phyloP scores from a whole-genome alignment of 2,888 invertebrate genomes.

The Cremastinae sp. region DNA sequence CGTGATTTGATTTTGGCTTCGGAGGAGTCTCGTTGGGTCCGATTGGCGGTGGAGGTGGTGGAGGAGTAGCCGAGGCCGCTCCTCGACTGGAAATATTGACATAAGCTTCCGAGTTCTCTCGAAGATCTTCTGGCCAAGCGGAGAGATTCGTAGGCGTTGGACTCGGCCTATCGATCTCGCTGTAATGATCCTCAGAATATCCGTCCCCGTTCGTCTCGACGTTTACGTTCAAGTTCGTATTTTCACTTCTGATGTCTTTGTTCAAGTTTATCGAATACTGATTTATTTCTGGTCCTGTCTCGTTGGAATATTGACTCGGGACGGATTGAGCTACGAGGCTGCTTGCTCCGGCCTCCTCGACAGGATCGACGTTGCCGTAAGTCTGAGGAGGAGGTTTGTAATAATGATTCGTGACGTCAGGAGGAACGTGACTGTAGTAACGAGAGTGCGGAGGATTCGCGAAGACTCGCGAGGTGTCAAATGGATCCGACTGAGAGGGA shows the following conservation, averaged over 20 bases:
- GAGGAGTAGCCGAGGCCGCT: slow-evolving; percentile 22
- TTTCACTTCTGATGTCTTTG: slow-evolving; percentile 71
- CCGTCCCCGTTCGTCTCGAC: slow-evolving; percentile 60
- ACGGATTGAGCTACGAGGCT: slow-evolving; percentile 27
- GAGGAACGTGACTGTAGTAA: slow-evolving; percentile 80
- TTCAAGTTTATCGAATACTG: slow-evolving; percentile 71
- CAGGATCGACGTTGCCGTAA: slow-evolving; percentile 73
- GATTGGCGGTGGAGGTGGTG: slow-evolving; percentile 65
- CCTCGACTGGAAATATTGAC: slow-evolving; percentile 69
- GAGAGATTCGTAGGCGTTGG: slow-evolving; percentile 63
- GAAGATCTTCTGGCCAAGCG: slow-evolving; percentile 76
- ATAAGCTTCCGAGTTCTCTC: slow-evolving; percentile 67
- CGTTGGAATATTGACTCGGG: slow-evolving; percentile 60
- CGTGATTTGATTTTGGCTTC: slow-evolving; percentile 73
- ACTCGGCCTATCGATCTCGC: slow-evolving; percentile 73
- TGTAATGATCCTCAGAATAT: slow-evolving; percentile 72
- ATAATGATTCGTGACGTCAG: slow-evolving; percentile 70
- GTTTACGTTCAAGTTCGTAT: slow-evolving; percentile 71
- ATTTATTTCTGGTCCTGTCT: slow-evolving; percentile 60
- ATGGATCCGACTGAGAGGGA: slow-evolving; percentile 82
- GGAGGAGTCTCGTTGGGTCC: slow-evolving; percentile 73
- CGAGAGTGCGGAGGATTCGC: slow-evolving; percentile 75
- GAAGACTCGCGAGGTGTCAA: slow-evolving; percentile 84
- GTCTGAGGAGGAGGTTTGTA: slow-evolving; percentile 66
- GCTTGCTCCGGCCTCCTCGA: slow-evolving; percentile 44